Evolutionary conservation across 1,140 invertebrate genomes (phyloP), one percentile per base, ranked within the genome.

Genomic region (Sycophila sp.): DNA sequence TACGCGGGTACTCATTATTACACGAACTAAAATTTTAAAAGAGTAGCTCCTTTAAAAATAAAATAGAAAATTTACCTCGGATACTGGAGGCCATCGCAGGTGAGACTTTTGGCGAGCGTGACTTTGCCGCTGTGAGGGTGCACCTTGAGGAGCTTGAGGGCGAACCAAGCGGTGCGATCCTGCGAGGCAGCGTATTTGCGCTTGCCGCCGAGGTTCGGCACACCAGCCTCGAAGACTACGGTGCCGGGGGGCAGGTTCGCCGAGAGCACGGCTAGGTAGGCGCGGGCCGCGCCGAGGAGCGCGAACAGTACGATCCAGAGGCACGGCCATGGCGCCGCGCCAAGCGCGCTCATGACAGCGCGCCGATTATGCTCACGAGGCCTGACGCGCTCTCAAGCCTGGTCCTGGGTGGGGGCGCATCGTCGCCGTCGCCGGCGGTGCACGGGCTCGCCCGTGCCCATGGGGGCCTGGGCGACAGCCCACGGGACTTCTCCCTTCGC

Each of bases 51-150:
- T n/a, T n/a, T 13, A 53, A 55, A 55, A 32, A n/a, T 2, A 55
- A 55, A 55, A 55, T 32, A 13, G 6, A 32, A 30, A 24, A 28
- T 26, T 26, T 22, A 71, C 69, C 69, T 72, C 0, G 94, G 93
- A 77, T 95, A 95, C 59, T 92, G 91, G 8, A 94, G 87, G 30
- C 93, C 93, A 70, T 94, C 91, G 83, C 94, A 96, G 73, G 90
- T 88, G n/a, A 96, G 83, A 15, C 85, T 84, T 73, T 90, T 90
- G 68, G 90, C 89, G n/a, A 95, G 80, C 1, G 89, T 90, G n/a
- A 96, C 91, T 56, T 90, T 89, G 1, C 94, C 94, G 55, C 87
- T 90, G 73, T 91, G 89, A 36, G 90, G 88, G 79, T 94, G 91
- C 28, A 96, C 92, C 68, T 90, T 86, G 45, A 96, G 88, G 53